phyloP scores from a whole-genome alignment of 92 coral and sea anemone species.

The Heteractis magnifica region DNA sequence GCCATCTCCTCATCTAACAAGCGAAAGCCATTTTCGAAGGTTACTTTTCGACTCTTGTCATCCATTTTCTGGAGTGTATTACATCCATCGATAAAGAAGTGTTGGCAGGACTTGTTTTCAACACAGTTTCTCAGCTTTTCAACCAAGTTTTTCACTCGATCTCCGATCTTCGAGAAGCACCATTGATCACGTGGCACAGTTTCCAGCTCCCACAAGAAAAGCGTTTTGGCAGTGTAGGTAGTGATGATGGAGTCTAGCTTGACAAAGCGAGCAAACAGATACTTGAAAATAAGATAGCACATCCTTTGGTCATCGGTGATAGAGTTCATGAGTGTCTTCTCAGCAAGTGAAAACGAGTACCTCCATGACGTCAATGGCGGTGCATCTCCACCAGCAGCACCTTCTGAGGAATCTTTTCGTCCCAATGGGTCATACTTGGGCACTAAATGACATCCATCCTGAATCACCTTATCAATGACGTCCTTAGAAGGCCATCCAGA shows the following conservation, averaged over 20 bases:
- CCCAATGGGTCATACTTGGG: slow-evolving; percentile 56
- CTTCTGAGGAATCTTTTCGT: slow-evolving; percentile 11
- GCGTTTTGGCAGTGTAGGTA: slow-evolving; percentile 56
- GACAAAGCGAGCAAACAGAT: slow-evolving; percentile 45
- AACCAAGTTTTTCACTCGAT: slow-evolving; percentile 52
- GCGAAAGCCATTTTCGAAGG: slow-evolving; percentile 44
- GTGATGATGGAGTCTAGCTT: slow-evolving; percentile 50
- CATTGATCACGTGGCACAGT: slow-evolving; percentile 51
- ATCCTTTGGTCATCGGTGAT: slow-evolving; percentile 59
- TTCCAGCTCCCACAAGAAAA: slow-evolving; percentile 56
- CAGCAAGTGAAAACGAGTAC: slow-evolving; percentile 60
- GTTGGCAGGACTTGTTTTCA: slow-evolving; percentile 44
- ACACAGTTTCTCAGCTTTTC: slow-evolving; percentile 54
- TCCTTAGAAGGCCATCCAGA: slow-evolving; percentile 60
- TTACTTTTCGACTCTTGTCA: slow-evolving; percentile 30
- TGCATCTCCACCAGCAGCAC: slow-evolving; percentile 9
- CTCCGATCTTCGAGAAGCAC: slow-evolving; percentile 39
- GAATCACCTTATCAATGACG: slow-evolving; percentile 42
- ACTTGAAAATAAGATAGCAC: slow-evolving; percentile 58
- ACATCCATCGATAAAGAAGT: slow-evolving; percentile 45
- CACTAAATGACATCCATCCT: slow-evolving; percentile 59
- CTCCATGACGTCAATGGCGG: slow-evolving; percentile 53
- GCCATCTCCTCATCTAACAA: slow-evolving; percentile 52
- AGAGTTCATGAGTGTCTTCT: slow-evolving; percentile 53
- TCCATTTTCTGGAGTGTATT: slow-evolving; percentile 59